Evolutionary conservation across 2,888 invertebrate genomes (phyloP).

Genomic region (Nemotelus nigrinus): DNA sequence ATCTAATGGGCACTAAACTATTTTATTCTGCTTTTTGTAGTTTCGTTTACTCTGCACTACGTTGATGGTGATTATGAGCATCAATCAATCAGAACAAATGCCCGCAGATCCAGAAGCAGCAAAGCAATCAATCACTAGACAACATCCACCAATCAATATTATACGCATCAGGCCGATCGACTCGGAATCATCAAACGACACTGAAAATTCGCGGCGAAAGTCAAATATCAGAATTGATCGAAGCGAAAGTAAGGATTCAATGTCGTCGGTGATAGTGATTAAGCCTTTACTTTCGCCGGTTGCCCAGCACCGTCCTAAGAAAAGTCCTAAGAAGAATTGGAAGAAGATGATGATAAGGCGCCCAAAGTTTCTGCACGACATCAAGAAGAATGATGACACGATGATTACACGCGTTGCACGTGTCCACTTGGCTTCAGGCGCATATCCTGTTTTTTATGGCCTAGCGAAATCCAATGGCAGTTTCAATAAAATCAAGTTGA

Average conservation of each 20-base stretch:
- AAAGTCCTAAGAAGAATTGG: neutral
- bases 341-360: slow-evolving; percentile 9
- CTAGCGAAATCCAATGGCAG: slow-evolving; percentile 43
- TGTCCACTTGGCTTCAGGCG: slow-evolving; percentile 44
- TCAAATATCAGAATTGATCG: neutral
- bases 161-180: slow-evolving; percentile 28
- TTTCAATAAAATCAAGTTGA: slow-evolving; percentile 25
- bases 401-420: slow-evolving; percentile 24
- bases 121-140: slow-evolving; percentile 13
- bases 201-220: slow-evolving; percentile 1
- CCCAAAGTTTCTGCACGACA: slow-evolving; percentile 41
- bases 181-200: neutral
- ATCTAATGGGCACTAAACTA: neutral
- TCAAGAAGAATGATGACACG: neutral
- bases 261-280: slow-evolving; percentile 30
- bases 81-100: slow-evolving; percentile 30
- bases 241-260: slow-evolving; percentile 13
- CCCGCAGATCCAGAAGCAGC: neutral
- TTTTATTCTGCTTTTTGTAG: neutral
- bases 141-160: slow-evolving; percentile 32
- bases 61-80: neutral
- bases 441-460: slow-evolving; percentile 45
- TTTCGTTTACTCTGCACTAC: slow-evolving; percentile 6
- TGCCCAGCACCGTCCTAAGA: neutral
- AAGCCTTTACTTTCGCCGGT: slow-evolving; percentile 27